phyloP scores from a whole-genome alignment of 2,797 vertebrate species.

The Anas capensis region DNA sequence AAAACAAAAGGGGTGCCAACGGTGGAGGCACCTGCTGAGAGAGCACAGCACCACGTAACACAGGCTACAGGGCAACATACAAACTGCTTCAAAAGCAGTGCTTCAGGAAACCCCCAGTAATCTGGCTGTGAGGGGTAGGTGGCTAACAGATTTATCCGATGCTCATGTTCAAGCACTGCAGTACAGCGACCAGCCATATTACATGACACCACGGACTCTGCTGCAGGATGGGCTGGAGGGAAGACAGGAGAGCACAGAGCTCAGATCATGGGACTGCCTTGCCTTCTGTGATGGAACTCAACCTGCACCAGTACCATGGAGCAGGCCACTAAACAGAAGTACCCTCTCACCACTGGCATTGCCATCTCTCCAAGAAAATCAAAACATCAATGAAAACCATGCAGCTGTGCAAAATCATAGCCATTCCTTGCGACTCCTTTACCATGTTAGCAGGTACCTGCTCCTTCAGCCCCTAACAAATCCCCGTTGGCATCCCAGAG shows the following conservation, averaged over 20 bases:
- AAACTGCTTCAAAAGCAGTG: neutral
- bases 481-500: neutral
- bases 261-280: fast-evolving
- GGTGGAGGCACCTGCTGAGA: neutral
- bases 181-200: neutral
- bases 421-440: neutral
- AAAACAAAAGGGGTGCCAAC: neutral
- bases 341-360: neutral
- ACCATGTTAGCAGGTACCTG: neutral
- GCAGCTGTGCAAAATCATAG: neutral
- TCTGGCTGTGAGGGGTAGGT: neutral
- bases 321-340: fast-evolving
- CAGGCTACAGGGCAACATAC: fast-evolving
- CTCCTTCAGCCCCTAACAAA: neutral
- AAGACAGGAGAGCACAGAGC: neutral
- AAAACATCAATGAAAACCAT: neutral
- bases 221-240: fast-evolving
- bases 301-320: fast-evolving
- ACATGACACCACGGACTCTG: neutral
- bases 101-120: neutral
- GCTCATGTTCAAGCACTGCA: neutral
- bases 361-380: neutral
- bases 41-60: fast-evolving
- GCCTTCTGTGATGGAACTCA: neutral
- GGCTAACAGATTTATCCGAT: neutral